Evolutionary conservation across 1,140 invertebrate species (phyloP).

Genomic region (Bradysia coprophila): DNA sequence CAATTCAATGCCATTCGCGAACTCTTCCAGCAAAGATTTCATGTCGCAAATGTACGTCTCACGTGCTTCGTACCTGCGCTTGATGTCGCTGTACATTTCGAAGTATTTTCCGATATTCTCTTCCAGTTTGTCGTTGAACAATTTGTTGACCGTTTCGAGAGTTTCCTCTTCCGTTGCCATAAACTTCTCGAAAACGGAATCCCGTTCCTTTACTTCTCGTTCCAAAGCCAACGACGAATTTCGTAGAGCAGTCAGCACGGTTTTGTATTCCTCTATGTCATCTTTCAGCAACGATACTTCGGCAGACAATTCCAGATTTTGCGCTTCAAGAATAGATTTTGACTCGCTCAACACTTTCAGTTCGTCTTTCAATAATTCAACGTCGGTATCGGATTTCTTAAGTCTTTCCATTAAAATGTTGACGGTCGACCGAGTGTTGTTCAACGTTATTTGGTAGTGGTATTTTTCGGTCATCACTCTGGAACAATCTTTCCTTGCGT

Average conservation of each 20-base stretch:
- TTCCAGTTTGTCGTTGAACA: conserved; percentile 23
- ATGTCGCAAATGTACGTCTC: conserved; percentile 22
- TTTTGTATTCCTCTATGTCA: conserved; percentile 17
- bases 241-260: conserved; percentile 11
- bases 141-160: conserved; percentile 24
- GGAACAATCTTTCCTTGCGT: conserved; percentile 21
- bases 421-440: conserved; percentile 26
- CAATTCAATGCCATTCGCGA: conserved; percentile 20
- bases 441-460: conserved; percentile 26
- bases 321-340: conserved; percentile 24
- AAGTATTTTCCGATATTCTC: conserved; percentile 19
- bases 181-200: conserved; percentile 20
- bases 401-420: conserved; percentile 28
- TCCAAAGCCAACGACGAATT: conserved; percentile 18
- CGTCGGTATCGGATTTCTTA: conserved; percentile 28
- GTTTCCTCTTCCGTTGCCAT: conserved; percentile 22
- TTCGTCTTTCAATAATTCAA: conserved; percentile 29
- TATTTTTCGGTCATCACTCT: conserved; percentile 25
- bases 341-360: conserved; percentile 22
- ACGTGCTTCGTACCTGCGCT: conserved; percentile 19
- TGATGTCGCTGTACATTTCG: conserved; percentile 17
- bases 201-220: conserved; percentile 21
- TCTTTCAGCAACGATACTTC: conserved; percentile 21
- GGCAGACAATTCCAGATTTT: conserved; percentile 17
- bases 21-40: conserved; percentile 22